phyloP scores from a whole-genome alignment of 2,113 vertebrate genomes.

The Motacilla tschutschensis region DNA sequence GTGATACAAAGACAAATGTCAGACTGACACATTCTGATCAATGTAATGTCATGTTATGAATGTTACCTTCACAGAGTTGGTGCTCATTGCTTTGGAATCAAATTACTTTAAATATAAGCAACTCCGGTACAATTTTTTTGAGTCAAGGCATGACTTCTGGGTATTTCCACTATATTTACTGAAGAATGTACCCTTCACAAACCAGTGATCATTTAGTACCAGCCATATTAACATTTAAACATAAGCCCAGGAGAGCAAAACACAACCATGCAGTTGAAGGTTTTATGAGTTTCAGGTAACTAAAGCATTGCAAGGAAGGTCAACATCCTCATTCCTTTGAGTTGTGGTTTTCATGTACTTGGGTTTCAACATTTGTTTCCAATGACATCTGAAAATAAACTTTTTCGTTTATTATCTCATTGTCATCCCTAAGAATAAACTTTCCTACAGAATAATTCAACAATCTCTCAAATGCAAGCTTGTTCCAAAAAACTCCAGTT shows the following conservation, averaged over 20 bases:
- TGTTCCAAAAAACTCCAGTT: not conserved
- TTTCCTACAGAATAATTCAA: not conserved
- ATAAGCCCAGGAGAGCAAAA: not conserved
- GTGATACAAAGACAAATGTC: not conserved
- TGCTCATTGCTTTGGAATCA: not conserved
- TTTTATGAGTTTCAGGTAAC: not conserved
- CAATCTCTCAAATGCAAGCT: not conserved
- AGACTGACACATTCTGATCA: not conserved
- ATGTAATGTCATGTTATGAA: not conserved
- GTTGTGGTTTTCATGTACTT: not conserved
- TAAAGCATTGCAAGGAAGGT: not conserved
- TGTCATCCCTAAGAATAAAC: not conserved
- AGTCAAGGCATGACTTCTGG: not conserved
- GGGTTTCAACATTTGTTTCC: not conserved
- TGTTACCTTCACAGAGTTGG: not conserved
- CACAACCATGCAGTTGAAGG: not conserved
- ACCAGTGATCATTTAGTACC: not conserved
- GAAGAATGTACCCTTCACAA: not conserved
- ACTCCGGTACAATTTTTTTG: not conserved
- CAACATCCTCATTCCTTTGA: not conserved
- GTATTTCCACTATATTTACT: not conserved
- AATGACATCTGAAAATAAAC: not conserved
- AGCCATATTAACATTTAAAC: not conserved
- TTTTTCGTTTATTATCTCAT: not conserved
- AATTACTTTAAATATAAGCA: not conserved